Conservation (phyloP, 2,113 vertebrate species). For the Microtus ochrogaster region DNA sequence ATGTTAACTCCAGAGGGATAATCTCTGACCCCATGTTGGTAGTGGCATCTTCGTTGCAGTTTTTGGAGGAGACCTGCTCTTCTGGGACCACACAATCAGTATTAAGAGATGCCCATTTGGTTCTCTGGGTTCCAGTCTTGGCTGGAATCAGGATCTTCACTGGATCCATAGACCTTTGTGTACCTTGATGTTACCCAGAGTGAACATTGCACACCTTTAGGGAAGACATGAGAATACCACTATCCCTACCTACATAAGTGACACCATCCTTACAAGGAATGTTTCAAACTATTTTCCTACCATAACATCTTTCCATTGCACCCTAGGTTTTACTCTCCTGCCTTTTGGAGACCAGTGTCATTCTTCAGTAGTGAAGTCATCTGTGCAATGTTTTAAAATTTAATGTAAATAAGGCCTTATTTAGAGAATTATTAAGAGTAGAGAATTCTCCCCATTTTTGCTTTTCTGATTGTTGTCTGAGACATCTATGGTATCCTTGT, state of each 20-base stretch:
- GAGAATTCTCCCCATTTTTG: not conserved
- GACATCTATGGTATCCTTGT: not conserved
- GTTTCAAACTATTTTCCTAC: not conserved
- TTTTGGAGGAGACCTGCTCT: not conserved
- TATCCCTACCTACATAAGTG: not conserved
- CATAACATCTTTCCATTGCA: not conserved
- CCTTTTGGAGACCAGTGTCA: not conserved
- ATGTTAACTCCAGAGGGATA: not conserved
- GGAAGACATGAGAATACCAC: not conserved
- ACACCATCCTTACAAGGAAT: too few relatives aligned
- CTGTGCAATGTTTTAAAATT: not conserved
- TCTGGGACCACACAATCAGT: not conserved
- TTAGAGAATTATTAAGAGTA: not conserved
- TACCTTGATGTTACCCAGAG: not conserved
- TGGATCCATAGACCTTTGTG: not conserved
- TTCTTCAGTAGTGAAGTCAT: not conserved
- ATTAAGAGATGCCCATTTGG: not conserved
- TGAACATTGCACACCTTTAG: not conserved
- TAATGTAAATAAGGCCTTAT: not conserved
- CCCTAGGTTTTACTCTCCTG: not conserved
- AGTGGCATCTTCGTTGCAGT: not conserved
- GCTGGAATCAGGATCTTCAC: not conserved
- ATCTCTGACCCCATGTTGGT: not conserved
- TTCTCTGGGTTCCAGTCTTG: not conserved
- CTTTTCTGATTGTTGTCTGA: not conserved